These are phyloP conservation scores for Chloropsis cyanopogon DNA, from an alignment of 2,113 vertebrate species.

Conservation along the genomic window DNA sequence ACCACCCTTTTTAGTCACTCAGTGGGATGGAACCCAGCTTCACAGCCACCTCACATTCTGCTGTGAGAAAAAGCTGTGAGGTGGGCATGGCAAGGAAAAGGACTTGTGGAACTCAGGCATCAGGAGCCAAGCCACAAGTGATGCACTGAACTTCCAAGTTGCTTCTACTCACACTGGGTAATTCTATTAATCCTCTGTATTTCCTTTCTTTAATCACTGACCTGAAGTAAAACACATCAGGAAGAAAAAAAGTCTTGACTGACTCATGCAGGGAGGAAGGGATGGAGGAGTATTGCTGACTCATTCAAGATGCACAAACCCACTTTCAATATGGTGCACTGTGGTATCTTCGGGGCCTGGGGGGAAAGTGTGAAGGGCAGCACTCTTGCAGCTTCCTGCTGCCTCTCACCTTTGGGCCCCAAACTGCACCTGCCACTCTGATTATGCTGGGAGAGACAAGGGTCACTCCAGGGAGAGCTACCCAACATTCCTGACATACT, in stretches of 20 bases:
- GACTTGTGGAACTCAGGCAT: not conserved
- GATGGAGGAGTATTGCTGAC: conserved; percentile 39
- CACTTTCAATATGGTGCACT: conserved; percentile 33
- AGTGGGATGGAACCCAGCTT: not conserved
- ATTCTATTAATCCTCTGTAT: not conserved
- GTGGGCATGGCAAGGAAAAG: not conserved
- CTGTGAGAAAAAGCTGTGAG: not conserved
- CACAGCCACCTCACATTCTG: not conserved
- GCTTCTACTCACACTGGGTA: not conserved
- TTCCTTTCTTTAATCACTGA: not conserved
- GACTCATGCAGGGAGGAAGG: conserved; percentile 25
- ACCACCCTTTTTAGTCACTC: not conserved
- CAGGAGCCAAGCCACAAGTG: not conserved
- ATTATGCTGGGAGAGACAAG: not conserved
- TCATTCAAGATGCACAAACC: conserved; percentile 23
- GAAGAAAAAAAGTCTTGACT: not conserved
- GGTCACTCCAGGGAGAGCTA: not conserved
- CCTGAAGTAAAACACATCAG: conserved; percentile 14
- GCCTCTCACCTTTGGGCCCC: not conserved
- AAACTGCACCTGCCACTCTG: not conserved
- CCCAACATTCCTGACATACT: not conserved
- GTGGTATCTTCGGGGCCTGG: not conserved
- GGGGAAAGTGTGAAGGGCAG: not conserved
- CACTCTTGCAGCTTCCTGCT: not conserved
- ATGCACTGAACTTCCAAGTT: not conserved